Evolutionary conservation across 1,140 invertebrate genomes (phyloP).

Genomic region (Drosophila tropicalis): DNA sequence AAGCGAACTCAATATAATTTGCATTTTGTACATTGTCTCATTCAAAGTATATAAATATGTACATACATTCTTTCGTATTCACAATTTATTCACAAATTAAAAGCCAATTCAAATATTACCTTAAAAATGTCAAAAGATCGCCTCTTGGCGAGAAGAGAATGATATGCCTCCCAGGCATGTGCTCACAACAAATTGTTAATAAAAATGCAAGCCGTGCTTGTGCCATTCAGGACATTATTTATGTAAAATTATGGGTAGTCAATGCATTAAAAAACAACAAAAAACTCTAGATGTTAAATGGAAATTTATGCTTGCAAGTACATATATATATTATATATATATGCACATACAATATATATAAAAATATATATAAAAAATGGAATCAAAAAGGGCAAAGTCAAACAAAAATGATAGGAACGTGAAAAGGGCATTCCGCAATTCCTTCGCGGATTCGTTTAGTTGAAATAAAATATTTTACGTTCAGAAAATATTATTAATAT

Average conservation of each 20-base stretch:
- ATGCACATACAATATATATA: background rate
- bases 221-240: constrained; percentile 31
- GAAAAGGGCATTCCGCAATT: background rate
- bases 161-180: too few relatives aligned
- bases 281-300: constrained; percentile 33
- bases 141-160: too few relatives aligned
- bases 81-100: constrained; percentile 17
- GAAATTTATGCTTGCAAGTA: constrained; percentile 38
- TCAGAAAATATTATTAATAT: too few relatives aligned
- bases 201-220: constrained; percentile 15
- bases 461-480: too few relatives aligned
- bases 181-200: constrained; percentile 35
- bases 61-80: constrained; percentile 21
- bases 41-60: background rate
- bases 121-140: constrained; percentile 7
- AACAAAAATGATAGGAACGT: background rate
- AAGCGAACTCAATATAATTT: constrained; percentile 41
- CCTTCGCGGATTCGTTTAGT: too few relatives aligned
- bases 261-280: constrained; percentile 31
- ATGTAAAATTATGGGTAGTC: constrained; percentile 34
- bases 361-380: background rate
- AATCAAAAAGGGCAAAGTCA: constrained; percentile 5
- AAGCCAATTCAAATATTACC: constrained; percentile 3
- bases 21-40: constrained; percentile 12
- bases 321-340: background rate